Evolutionary conservation across 2,888 invertebrate species (phyloP), one percentile per base, ranked within the genome.

Genomic region (Pterostichus niger): DNA sequence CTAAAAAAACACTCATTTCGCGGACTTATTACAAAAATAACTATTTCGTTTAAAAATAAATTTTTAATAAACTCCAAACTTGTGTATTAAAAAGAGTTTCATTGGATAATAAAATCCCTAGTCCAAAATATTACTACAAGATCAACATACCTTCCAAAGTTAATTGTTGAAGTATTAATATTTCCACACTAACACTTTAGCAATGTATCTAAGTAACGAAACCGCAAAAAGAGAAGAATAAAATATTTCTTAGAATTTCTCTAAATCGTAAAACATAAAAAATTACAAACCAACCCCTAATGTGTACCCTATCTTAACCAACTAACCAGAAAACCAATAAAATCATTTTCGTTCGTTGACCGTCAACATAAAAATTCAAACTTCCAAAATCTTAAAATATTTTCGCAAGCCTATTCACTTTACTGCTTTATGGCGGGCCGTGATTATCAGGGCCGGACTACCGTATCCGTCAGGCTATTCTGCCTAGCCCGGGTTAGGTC

Each of bases 391-490:
- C 6, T 46, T 46, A 9, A 46, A 13, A 52, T 49, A 75, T 75
- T 75, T 64, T 17, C 31, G 33, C 35, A 13, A 35, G 13, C 7
- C 10, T 35, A n/a, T n/a, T 13, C 13, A 35, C n/a, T 52, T 75
- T 46, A 75, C 49, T 13, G 49, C 46, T 73, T 52, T 52, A 52
- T 24, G 52, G 13, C 17, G 13, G 68, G 44, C 75, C 24, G 24
- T 24, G 33, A 75, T 75, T 17, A 52, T 75, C 49, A 49, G 76
- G 76, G 13, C 76, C 56, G 76, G 46, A 54, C 76, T 76, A 76
- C 76, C 76, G 76, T 76, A 76, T 76, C 76, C 52, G 49, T 35
- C n/a, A n/a, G 49, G 10, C 49, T n/a, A 49, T 49, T 49, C 49
- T 49, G 24, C 13, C 13, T n/a, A n/a, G n/a, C 13, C 35, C 6